Conservation (phyloP, 2,113 vertebrate genomes). For the Dromaius novaehollandiae region DNA sequence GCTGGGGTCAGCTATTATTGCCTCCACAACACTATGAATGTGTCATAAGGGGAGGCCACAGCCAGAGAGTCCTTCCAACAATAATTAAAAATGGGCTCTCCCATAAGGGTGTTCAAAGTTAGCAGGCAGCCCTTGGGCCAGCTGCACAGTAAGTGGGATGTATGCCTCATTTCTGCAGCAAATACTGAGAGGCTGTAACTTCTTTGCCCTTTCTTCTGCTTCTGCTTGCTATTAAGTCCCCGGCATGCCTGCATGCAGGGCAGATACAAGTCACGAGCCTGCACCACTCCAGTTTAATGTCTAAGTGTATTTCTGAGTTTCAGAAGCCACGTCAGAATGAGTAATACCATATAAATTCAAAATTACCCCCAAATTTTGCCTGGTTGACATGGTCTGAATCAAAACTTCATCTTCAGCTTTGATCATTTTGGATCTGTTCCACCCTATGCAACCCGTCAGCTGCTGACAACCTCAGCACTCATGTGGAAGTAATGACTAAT, state of each 20-base stretch:
- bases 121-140: background rate
- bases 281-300: background rate
- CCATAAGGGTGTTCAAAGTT: background rate
- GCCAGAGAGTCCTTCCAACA: background rate
- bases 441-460: background rate
- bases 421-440: background rate
- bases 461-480: background rate
- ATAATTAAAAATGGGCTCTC: background rate
- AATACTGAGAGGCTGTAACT: background rate
- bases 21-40: fast-evolving
- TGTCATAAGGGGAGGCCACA: background rate
- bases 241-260: background rate
- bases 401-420: background rate
- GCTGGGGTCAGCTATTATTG: background rate
- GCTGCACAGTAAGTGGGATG: background rate
- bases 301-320: background rate
- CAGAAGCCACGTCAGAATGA: background rate
- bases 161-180: background rate
- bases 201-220: background rate
- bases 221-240: background rate
- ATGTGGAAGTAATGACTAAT: conserved; percentile 27
- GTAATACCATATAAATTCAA: background rate
- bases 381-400: background rate
- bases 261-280: background rate
- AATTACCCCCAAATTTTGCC: background rate